A percentile compares a stretch with the other conserved stretches of the same genome.
phyloP scores from a whole-genome alignment of 2,888 invertebrate genomes.

The Pyralis farinalis region DNA sequence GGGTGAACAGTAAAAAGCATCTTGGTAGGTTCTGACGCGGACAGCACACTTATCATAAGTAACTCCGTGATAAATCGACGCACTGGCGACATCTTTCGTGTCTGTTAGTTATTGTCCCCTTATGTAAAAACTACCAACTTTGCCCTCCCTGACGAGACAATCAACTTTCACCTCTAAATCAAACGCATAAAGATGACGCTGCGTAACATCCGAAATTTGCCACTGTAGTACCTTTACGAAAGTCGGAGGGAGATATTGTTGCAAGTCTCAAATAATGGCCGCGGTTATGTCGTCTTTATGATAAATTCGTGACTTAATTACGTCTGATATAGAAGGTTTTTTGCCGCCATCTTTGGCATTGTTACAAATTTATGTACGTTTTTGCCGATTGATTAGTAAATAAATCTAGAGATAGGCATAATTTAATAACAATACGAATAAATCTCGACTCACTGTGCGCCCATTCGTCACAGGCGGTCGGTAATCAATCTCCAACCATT shows the following conservation, averaged over 20 bases:
- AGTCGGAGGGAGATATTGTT: constrained; percentile 45
- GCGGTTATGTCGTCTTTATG: constrained; percentile 59
- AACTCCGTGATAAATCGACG: constrained; percentile 69
- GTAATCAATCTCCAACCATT: constrained; percentile 52
- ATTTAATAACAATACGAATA: constrained; percentile 24
- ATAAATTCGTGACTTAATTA: constrained; percentile 66
- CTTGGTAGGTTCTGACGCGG: constrained; percentile 52
- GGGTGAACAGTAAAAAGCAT: constrained; percentile 67
- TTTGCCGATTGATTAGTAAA: constrained; percentile 6
- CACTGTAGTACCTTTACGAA: constrained; percentile 30
- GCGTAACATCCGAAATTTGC: constrained; percentile 14
- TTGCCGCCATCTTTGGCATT: constrained; percentile 13
- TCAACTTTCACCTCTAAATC: constrained; percentile 17
- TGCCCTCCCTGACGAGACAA: neutral
- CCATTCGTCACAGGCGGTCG: constrained; percentile 39
- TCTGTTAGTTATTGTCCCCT: constrained; percentile 72
- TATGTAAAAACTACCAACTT: constrained; percentile 40
- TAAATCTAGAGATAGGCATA: constrained; percentile 14
- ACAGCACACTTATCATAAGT: constrained; percentile 77
- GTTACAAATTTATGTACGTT: constrained; percentile 8
- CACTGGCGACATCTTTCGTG: constrained; percentile 59
- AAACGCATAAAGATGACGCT: constrained; percentile 3
- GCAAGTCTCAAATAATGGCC: constrained; percentile 48
- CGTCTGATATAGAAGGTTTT: constrained; percentile 39
- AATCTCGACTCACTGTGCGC: constrained; percentile 19